Evolutionary conservation across 2,797 vertebrate species (phyloP), one percentile per base, ranked within the genome.

Genomic region (Perdix hodgsoniae): DNA sequence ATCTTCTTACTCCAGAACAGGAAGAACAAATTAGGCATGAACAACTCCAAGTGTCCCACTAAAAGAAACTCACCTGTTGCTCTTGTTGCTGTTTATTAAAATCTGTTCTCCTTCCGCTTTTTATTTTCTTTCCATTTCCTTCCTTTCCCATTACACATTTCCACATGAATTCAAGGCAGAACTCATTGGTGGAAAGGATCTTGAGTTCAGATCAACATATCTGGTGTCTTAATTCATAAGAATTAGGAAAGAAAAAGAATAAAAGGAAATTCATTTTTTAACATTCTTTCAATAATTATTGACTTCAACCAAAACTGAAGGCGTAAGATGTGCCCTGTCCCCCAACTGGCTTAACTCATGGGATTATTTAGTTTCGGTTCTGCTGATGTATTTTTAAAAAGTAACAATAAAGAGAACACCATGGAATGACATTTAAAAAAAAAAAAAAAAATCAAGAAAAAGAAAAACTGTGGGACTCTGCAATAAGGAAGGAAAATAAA

Each of bases 111-210:
- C 81, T 0, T 61, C 64, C 67, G 54, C 2, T 0, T 2, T 66
- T 82, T 39, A 3, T 71, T 89, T 93, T 73, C 81, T 73, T 91
- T 87, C 91, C 39, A 52, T 82, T 60, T 85, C 72, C 91, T 80
- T 78, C 49, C 76, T 87, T 66, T 70, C 18, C 92, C 72, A 39
- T 91, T 31, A 93, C 91, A 73, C 14, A 8, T 83, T 79, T 83
- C 64, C 91, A 77, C 7, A 3, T 1, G 37, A 52, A 45, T 40
- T 44, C 56, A 44, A 95, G 71, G 64, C 74, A 70, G 50, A 67
- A 14, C 39, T 90, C 23, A 19, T 35, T 40, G 56, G 33, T 90
- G 90, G 74, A 86, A 86, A 78, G 56, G 56, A 91, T 71, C 21
- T 40, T 5, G 29, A 79, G 16, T 56, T 63, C 67, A 47, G 66